phyloP scores from a whole-genome alignment of 2,113 vertebrate species.

The Oryzias woworae region DNA sequence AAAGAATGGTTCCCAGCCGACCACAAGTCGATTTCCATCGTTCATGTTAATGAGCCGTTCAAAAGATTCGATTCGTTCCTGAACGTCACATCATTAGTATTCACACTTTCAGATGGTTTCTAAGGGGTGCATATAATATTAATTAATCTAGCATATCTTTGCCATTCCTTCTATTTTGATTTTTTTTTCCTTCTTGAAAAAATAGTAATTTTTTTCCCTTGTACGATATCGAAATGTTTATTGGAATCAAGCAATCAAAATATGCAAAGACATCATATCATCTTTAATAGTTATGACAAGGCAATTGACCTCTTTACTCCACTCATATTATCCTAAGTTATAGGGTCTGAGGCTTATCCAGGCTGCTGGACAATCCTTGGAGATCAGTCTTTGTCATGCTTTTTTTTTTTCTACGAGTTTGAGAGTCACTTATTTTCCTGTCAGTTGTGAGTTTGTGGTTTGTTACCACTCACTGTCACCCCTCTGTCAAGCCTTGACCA shows the following conservation, averaged over 20 bases:
- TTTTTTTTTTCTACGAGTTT: slow-evolving; percentile 63
- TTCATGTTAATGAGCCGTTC: no score
- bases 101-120: no score
- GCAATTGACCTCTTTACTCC: slow-evolving; percentile 1
- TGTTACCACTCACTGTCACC: slow-evolving; percentile 89
- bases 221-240: background rate
- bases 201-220: no score
- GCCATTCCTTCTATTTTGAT: no score
- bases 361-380: slow-evolving; percentile 71
- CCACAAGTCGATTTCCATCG: no score
- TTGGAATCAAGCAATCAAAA: background rate
- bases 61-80: no score
- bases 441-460: slow-evolving; percentile 92
- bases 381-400: slow-evolving; percentile 69
- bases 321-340: slow-evolving; percentile 7
- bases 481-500: slow-evolving; percentile 92
- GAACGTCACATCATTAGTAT: no score
- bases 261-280: background rate
- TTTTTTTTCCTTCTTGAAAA: no score
- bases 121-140: no score
- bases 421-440: slow-evolving; percentile 86
- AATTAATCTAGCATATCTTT: no score
- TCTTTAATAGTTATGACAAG: background rate
- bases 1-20: no score
- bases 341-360: slow-evolving; percentile 24